Base-by-base conservation (phyloP, 2,113 vertebrate genomes). In the Hypanus sabinus region DNA sequence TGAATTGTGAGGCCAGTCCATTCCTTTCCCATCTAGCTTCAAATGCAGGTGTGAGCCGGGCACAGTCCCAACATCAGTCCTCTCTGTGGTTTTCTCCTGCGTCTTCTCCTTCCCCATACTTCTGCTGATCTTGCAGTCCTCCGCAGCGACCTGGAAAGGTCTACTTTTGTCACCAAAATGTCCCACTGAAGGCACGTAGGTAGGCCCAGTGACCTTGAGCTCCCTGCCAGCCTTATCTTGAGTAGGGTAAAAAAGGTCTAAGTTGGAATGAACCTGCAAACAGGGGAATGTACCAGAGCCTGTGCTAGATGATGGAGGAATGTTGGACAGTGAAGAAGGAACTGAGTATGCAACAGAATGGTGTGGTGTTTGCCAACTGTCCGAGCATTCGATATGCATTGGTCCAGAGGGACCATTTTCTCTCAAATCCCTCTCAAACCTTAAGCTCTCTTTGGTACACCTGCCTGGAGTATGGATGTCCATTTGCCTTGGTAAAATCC, bases 151-250 rank as follows among this genome's bases (percentile, higher is more conserved):
- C 94, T 98, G 98, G 96, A 99, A 99, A 75, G 98, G 96, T 88
- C 97, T 97, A 95, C 96, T 96, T 95, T 97, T 97, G 94, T 99
- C 98, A 1, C 97, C 97, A 81, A 97, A 94, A 94, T 98, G 98
- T n/a, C 98, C 97, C 95, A 97, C 97, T 1, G 98, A 98, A 95
- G 98, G 98, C 96, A 99, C 98, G 94, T 98, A 97, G 9, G 98
- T 99, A 94, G 98, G 96, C 94, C 98, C 98, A 0, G 97, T 97
- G 95, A 97, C 96, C 96, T 98, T 98, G 87, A 97, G 96, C 94
- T 99, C 98, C 68, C 97, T 96, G 94, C 97, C 94, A 0, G 96
- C 96, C 94, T 98, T 97, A 94, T 99, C 98, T 91, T 98, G 98
- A 94, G 98, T 95, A 0, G 98, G 97, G 95, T 98, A 98, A 95